Evolutionary conservation across 92 coral and sea anemone species (phyloP).

Genomic region (Umimayanthus chanpuru): DNA sequence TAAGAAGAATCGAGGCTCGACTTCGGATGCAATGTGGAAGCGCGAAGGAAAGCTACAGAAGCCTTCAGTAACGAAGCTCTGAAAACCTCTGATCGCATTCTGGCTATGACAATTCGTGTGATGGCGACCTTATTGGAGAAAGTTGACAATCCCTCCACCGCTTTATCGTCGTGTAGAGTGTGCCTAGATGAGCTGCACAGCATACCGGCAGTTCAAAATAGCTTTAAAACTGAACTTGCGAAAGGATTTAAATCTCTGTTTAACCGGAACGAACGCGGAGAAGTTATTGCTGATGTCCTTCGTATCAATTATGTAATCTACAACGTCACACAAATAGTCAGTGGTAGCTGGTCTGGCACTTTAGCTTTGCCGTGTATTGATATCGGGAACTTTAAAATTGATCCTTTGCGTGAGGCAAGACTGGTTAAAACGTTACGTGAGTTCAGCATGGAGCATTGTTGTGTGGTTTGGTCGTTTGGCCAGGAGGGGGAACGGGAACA

Average conservation of each 20-base stretch:
- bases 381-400: neutral
- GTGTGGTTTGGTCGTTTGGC: neutral
- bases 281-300: neutral
- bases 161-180: neutral
- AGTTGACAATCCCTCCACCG: neutral
- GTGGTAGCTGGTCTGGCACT: neutral
- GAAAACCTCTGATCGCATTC: too few species aligned
- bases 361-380: neutral
- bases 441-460: too few species aligned
- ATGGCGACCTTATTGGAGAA: too few species aligned
- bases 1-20: too few species aligned
- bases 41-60: too few species aligned
- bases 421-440: neutral
- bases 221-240: neutral
- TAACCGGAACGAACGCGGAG: neutral
- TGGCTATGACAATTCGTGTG: too few species aligned
- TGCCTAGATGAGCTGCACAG: neutral
- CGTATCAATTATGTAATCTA: neutral
- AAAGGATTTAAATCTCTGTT: neutral
- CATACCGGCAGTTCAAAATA: neutral
- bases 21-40: too few species aligned
- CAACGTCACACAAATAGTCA: neutral
- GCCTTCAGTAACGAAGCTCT: too few species aligned
- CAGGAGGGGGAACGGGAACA: neutral
- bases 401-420: neutral